phyloP scores from a whole-genome alignment of 2,888 invertebrate species.

The Kuschelorhynchus macadamiae region DNA sequence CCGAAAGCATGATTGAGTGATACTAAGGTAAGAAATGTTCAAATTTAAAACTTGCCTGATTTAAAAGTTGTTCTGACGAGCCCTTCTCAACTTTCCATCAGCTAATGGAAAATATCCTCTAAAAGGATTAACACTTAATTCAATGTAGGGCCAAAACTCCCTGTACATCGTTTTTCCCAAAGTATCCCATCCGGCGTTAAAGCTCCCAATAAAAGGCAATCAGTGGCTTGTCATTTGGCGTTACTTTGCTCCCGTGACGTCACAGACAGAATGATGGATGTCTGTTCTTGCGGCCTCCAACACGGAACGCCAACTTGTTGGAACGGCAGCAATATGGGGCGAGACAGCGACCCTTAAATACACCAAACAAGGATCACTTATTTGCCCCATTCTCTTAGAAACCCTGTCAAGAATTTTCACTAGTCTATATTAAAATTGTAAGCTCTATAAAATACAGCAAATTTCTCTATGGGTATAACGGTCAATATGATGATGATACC shows the following conservation, averaged over 20 bases:
- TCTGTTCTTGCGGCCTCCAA: slow-evolving; percentile 63
- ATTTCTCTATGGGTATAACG: no score
- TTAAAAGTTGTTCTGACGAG: no score
- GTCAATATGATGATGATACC: no score
- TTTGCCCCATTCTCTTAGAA: no score
- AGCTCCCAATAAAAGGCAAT: slow-evolving; percentile 71
- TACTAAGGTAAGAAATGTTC: no score
- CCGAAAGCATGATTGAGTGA: no score
- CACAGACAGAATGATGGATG: slow-evolving; percentile 66
- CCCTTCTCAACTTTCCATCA: no score
- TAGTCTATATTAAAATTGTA: no score
- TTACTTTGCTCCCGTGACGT: slow-evolving; percentile 66
- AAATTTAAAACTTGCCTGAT: no score
- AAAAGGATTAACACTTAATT: slow-evolving; percentile 34
- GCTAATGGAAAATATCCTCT: slow-evolving; percentile 25
- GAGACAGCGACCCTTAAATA: slow-evolving; percentile 36
- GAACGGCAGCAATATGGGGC: slow-evolving; percentile 45
- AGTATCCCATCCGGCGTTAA: slow-evolving; percentile 63
- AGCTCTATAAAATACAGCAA: no score
- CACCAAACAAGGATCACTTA: slow-evolving; percentile 39
- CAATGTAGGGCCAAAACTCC: slow-evolving; percentile 7
- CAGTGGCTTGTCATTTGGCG: slow-evolving; percentile 70
- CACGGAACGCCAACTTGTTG: slow-evolving; percentile 66
- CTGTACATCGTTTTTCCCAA: slow-evolving; percentile 32
- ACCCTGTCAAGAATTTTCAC: no score